Conservation (phyloP, 2,113 vertebrate genomes). For the Ancistrus triradiatus region DNA sequence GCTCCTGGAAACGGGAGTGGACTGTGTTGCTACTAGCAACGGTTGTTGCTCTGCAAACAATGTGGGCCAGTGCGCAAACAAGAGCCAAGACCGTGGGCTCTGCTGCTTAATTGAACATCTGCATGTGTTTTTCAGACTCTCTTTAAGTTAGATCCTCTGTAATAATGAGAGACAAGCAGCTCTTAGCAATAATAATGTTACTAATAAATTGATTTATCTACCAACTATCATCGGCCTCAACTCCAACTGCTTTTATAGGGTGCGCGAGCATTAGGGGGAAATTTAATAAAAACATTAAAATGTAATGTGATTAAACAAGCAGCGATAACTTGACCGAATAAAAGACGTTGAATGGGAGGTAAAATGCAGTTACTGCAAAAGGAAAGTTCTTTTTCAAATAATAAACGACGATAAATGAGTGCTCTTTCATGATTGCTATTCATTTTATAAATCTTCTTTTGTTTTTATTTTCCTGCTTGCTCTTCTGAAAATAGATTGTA, state of each 20-base stretch:
- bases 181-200: slow-evolving; percentile 30
- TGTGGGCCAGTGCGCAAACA: slow-evolving; percentile 78
- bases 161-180: slow-evolving; percentile 54
- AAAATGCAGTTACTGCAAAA: no score
- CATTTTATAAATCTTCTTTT: no score
- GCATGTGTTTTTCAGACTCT: slow-evolving; percentile 78
- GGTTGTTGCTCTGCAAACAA: slow-evolving; percentile 93
- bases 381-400: no score
- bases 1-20: slow-evolving; percentile 85
- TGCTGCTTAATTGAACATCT: slow-evolving; percentile 87
- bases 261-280: no score
- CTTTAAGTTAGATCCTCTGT: slow-evolving; percentile 56
- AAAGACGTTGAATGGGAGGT: no score
- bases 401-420: no score
- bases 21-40: slow-evolving; percentile 88
- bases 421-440: no score
- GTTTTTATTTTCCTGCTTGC: no score
- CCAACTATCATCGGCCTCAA: neutral
- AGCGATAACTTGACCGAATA: no score
- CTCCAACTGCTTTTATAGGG: neutral
- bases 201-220: slow-evolving; percentile 27
- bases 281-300: no score
- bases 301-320: no score
- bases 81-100: slow-evolving; percentile 73
- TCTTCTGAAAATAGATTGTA: no score